Evolutionary conservation across 1,140 invertebrate genomes (phyloP).

Genomic region (Oryctes rhinoceros): DNA sequence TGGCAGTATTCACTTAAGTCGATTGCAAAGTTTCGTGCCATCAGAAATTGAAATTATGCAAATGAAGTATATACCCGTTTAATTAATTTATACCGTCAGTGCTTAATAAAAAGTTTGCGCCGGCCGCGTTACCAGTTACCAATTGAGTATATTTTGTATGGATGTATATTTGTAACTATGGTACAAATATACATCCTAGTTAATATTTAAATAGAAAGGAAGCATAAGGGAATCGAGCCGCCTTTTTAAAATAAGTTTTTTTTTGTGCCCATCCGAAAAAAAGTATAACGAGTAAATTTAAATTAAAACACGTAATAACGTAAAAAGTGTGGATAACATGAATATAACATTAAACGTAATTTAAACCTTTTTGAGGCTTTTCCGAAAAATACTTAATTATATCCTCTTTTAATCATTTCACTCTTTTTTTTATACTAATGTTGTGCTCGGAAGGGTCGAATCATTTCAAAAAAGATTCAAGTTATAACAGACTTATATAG

Average conservation of each 20-base stretch:
- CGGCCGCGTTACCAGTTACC: not conserved
- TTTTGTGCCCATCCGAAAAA: not conserved
- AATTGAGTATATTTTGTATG: conserved; percentile 8
- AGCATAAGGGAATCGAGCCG: not conserved
- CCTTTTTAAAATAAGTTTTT: not conserved
- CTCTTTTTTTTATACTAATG: too few relatives aligned
- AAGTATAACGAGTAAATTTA: not conserved
- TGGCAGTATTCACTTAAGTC: conserved; percentile 1
- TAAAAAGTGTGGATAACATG: not conserved
- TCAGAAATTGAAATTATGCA: conserved; percentile 35
- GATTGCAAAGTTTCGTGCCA: conserved; percentile 17
- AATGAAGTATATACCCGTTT: conserved; percentile 22
- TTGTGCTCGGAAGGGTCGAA: too few relatives aligned
- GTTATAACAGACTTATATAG: too few relatives aligned
- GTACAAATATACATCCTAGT: not conserved
- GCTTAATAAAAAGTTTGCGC: conserved; percentile 20
- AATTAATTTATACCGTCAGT: conserved; percentile 23
- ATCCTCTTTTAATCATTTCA: too few relatives aligned
- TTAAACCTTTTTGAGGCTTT: not conserved
- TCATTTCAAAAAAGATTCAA: too few relatives aligned
- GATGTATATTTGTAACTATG: too few relatives aligned
- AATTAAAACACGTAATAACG: not conserved
- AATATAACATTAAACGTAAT: not conserved
- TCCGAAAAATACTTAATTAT: too few relatives aligned
- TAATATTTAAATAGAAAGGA: conserved; percentile 29